These are phyloP conservation scores for Halcyon smyrnensis DNA, from an alignment of 2,797 vertebrate species.

Conservation along the genomic window DNA sequence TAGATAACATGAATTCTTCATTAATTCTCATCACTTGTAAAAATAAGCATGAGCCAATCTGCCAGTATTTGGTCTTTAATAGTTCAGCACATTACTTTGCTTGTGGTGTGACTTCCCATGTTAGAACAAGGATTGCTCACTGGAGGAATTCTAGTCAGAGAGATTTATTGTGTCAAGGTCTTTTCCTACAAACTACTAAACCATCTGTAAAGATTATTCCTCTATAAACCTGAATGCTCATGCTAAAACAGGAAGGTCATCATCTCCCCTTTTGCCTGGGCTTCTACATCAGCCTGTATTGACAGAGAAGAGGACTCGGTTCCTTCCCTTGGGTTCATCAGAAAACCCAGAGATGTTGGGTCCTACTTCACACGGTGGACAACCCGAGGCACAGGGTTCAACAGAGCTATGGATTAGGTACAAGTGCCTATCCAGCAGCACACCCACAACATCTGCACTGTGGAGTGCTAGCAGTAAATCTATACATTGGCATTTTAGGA, in stretches of 20 bases:
- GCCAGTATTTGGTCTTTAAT: background rate
- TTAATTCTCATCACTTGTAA: background rate
- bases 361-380: background rate
- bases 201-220: background rate
- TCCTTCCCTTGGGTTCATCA: background rate
- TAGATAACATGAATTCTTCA: background rate
- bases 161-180: conserved; percentile 26
- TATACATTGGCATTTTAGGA: background rate
- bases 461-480: background rate
- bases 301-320: background rate
- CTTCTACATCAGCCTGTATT: background rate
- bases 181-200: background rate
- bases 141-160: background rate
- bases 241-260: background rate
- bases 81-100: background rate
- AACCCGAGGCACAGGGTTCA: background rate
- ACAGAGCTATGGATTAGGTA: background rate
- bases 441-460: background rate
- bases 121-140: background rate
- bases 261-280: background rate
- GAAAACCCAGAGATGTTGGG: background rate
- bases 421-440: background rate
- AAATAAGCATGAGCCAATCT: background rate
- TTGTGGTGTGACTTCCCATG: background rate
- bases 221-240: background rate